Base-by-base conservation (phyloP, 2,797 vertebrate species). In the Sus cebifrons region DNA sequence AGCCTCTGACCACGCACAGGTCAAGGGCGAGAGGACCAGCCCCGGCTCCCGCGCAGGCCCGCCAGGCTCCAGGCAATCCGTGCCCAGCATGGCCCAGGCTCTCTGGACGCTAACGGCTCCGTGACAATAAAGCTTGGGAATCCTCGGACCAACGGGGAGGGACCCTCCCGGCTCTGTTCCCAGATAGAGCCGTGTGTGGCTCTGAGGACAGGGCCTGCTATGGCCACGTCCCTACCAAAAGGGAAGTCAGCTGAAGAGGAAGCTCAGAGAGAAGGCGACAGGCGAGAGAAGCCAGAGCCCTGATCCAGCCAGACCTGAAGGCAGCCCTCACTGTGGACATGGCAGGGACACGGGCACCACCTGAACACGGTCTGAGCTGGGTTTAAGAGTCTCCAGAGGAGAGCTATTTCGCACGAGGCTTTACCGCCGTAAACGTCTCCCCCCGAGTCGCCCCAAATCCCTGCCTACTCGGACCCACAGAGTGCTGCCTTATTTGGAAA, bases 201-300 rank as follows among this genome's bases (percentile, higher is more conserved):
- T 54, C 15, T 4, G 52, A 89, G 62, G 18, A 60, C 20, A 0
- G 25, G 20, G 20, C 25, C 36, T 32, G 49, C 20, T 1, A 40
- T 44, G 29, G 49, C 67, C 60, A 0, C 3, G 3, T 9, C 15
- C 20, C 82, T 16, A 1, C n/a, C 5, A 0, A 32, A 49, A 67
- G 40, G n/a, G 40, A 83, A 32, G 6, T 23, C 52, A 79, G 49
- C 52, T 44, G 49, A 9, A 94, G 91, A 17, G 0, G 54, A 23
- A 92, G 88, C 49, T 32, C 21, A 2, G 2, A 18, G 36, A 54
- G 16, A 49, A 29, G 14, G 36, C 12, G 60, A 79, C 58, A 12
- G 44, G 52, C 49, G 44, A 58, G 71, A 88, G 88, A 17, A 54
- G 68, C 54, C 82, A 25, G 84, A 64, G 60, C 44, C 68, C 64